Conservation (phyloP, 1,140 invertebrate genomes). For the Limonius californicus region DNA sequence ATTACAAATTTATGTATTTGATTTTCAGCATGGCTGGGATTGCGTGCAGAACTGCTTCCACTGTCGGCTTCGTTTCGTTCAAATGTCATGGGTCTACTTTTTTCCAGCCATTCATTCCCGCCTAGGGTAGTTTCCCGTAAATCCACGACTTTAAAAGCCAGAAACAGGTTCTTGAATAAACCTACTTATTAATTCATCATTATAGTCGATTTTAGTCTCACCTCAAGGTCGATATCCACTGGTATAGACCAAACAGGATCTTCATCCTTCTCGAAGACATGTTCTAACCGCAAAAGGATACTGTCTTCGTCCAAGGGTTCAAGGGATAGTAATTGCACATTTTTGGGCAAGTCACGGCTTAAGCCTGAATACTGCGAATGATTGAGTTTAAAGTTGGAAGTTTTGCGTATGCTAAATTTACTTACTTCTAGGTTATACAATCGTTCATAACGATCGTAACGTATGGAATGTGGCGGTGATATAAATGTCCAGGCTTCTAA, state of each 20-base stretch:
- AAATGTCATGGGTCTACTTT: background rate
- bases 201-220: background rate
- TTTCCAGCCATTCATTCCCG: background rate
- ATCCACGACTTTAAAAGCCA: background rate
- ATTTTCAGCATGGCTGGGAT: too few relatives aligned
- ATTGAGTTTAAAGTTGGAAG: too few relatives aligned
- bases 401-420: conserved; percentile 1
- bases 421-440: conserved; percentile 48
- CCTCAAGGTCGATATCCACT: conserved; percentile 49
- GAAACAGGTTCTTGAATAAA: background rate
- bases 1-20: background rate
- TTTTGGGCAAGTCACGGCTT: conserved; percentile 53
- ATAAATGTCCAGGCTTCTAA: conserved; percentile 17
- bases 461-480: background rate
- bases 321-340: conserved; percentile 69
- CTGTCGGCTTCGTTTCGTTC: background rate
- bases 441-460: conserved; percentile 43
- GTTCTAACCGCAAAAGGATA: conserved; percentile 67
- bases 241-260: conserved; percentile 55
- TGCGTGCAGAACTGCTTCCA: too few relatives aligned
- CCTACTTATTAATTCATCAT: too few relatives aligned
- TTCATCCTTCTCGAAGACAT: conserved; percentile 66
- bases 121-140: background rate
- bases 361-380: conserved; percentile 49
- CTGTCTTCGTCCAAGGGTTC: conserved; percentile 60